Evolutionary conservation across 2,113 vertebrate genomes (phyloP), one percentile per base, ranked within the genome.

Genomic region (Trochalopteron elliotii): DNA sequence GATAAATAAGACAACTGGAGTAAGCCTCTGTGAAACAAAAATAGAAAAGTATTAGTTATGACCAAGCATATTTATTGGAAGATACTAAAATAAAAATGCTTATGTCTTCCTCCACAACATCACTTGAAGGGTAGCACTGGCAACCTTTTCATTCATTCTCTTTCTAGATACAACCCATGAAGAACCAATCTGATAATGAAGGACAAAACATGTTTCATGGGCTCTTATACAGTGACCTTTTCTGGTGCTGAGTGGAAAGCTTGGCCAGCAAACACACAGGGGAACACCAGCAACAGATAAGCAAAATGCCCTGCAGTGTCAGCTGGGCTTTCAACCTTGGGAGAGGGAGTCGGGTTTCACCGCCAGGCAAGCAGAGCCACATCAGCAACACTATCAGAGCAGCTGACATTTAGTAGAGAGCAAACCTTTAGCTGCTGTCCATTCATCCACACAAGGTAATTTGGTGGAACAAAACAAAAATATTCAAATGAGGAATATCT

Each of bases 111-210:
- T 60, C 39, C 27, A 44, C n/a, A 68, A 49, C 45, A 79, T 24
- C 39, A 35, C 68, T 3, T 37, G n/a, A 87, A 78, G 20, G 8
- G 23, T 17, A 83, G 50, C 55, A 67, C 18, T 55, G 30, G 23
- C 25, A 59, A 7, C 28, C 19, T 55, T 56, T 44, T 82, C 35
- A 55, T 65, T 90, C 76, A 40, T 53, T 93, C 67, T 70, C 55
- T 23, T n/a, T n/a, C 68, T 71, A 3, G 2, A 21, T 1, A 28
- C 7, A 21, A 49, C 28, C 23, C 3, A 0, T n/a, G 31, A 31
- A 64, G 82, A 90, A 84, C 28, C 49, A 87, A 37, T 19, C 44
- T 39, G 47, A 80, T 17, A 80, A 47, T 1, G 28, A 52, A 78
- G 22, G 37, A 40, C 20, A 80, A 67, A 91, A 16, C 19, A 28